Base-by-base conservation (phyloP, 2,113 vertebrate species). In the Ginglymostoma cirratum region DNA sequence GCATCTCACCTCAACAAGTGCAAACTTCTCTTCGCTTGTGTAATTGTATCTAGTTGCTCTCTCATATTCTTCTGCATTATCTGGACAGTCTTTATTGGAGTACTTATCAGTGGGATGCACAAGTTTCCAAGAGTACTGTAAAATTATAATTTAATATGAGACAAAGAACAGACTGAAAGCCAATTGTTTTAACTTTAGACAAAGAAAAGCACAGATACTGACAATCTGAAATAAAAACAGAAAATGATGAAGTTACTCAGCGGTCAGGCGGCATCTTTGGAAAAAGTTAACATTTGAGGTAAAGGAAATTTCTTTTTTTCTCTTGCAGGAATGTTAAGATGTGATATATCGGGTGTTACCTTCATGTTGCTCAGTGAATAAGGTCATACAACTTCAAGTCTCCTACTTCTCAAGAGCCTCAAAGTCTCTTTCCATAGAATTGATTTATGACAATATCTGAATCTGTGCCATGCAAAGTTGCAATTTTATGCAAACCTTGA, bases 41-140 rank as follows among this genome's bases (percentile, higher is more conserved):
- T 99, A 99, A 97, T 99, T 99, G 96, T 99, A 99, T 96, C 98
- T 98, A 0, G 98, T 99, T 96, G 98, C 98, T 3, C 98, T 98
- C 96, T 99, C 98, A 4, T 99, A 99, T 90, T 99, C 98, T 96
- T 99, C 98, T 0, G 98, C 98, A 27, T 98, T 98, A 97, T 99
- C 98, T 0, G 98, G 98, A 96, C 98, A 99, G 96, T 98, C 98
- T 96, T 99, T 99, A 96, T 99, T 99, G 61, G 98, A 99, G 69
- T 98, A 98, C 97, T 99, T 99, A 97, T 98, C 98, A 0, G 98
- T 98, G 2, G 98, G 98, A 89, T 99, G 98, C 21, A 99, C 98
- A 19, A 99, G 97, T 89, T 99, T 99, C 98, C 98, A 99, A 0
- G 98, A 99, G 95, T 98, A 99, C 98, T 99, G 96, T 17, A 70